A percentile compares a stretch with the other conserved stretches of the same genome.
Evolutionary conservation across 2,797 vertebrate species (phyloP).

Genomic region (Syngnathus rostellatus): DNA sequence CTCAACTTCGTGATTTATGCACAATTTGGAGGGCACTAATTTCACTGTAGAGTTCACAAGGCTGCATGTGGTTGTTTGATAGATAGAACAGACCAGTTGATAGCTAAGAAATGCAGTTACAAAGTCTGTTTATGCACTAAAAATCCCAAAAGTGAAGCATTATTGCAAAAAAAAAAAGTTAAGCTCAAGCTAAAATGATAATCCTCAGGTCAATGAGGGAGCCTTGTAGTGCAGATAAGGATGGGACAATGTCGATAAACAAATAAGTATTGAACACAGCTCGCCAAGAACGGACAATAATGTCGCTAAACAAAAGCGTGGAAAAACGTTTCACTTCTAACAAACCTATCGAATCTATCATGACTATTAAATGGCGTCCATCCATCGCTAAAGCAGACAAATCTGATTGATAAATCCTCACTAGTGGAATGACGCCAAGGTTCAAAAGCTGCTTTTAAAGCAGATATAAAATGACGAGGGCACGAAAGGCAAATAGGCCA

Average conservation of each 20-base stretch:
- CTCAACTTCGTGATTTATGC: slow-evolving; percentile 44
- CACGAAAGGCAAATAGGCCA: neutral
- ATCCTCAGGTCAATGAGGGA: slow-evolving; percentile 19
- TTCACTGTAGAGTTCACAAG: slow-evolving; percentile 34
- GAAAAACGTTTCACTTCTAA: neutral
- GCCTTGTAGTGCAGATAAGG: slow-evolving; percentile 19
- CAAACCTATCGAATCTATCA: neutral
- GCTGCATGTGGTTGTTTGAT: slow-evolving; percentile 40
- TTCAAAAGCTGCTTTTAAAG: slow-evolving; percentile 36
- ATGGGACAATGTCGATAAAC: slow-evolving; percentile 15
- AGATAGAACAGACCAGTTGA: slow-evolving; percentile 35
- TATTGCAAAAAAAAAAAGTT: slow-evolving; percentile 20
- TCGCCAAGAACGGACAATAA: neutral
- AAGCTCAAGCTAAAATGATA: slow-evolving; percentile 22
- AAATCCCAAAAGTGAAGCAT: slow-evolving; percentile 25
- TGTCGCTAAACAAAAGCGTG: neutral
- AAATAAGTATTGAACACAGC: neutral
- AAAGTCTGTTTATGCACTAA: slow-evolving; percentile 19
- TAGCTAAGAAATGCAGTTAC: slow-evolving; percentile 23
- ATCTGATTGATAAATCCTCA: slow-evolving; percentile 36
- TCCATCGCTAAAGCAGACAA: slow-evolving; percentile 13
- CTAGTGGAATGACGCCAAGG: slow-evolving; percentile 10
- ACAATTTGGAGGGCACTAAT: slow-evolving; percentile 35
- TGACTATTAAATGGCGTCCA: slow-evolving; percentile 1
- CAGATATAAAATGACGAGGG: slow-evolving; percentile 23